Evolutionary conservation across 2,113 vertebrate genomes (phyloP).

Genomic region (Phrynosoma blainvillii): DNA sequence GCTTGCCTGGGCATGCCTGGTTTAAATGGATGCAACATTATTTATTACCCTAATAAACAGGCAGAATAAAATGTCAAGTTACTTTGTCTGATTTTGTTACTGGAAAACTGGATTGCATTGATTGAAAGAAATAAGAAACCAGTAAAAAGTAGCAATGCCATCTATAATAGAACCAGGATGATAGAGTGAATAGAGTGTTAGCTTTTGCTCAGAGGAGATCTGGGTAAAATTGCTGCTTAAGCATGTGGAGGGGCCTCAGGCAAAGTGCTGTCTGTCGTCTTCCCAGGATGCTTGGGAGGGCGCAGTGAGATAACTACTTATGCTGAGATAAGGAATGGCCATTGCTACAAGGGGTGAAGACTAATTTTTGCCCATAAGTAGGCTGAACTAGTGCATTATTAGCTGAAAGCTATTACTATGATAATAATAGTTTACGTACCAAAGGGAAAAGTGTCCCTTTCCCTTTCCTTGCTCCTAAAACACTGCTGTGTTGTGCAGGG

Average conservation of each 20-base stretch:
- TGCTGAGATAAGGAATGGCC: too few species aligned
- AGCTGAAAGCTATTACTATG: too few species aligned
- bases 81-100: background rate
- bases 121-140: background rate
- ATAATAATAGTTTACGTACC: background rate
- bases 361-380: too few species aligned
- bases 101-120: background rate
- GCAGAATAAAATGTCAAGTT: background rate
- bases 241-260: background rate
- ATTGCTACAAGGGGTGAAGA: too few species aligned
- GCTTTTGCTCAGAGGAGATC: background rate
- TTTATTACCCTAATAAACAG: background rate
- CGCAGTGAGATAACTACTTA: background rate
- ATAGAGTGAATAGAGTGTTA: too few species aligned
- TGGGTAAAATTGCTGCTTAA: background rate
- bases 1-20: conserved; percentile 7
- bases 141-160: background rate
- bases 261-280: background rate
- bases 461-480: background rate
- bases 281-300: background rate
- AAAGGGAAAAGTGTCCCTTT: background rate
- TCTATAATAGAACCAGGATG: background rate
- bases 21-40: background rate
- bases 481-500: too few species aligned
- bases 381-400: too few species aligned